Base-by-base conservation (phyloP, 2,888 invertebrate genomes). In the Pyrrhia umbra region DNA sequence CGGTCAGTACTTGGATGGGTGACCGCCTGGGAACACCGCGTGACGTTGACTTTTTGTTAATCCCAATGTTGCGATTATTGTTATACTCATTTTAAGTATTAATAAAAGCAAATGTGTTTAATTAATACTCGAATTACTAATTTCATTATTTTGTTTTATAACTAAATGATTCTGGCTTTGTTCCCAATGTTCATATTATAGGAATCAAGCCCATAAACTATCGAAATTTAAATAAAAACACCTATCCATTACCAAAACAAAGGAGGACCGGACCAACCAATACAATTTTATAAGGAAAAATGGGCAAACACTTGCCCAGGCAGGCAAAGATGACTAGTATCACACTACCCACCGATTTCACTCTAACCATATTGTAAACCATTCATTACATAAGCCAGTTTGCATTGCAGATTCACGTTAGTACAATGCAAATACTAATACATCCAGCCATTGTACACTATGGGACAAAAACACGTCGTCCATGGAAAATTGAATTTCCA, bases 1-100 rank as follows among this genome's bases (percentile, higher is more conserved):
- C 83, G 88, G 88, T 91, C 88, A 92, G 91, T 92, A 91, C 92
- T 91, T 92, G 90, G 90, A 92, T 92, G 90, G 91, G 92, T 92
- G 92, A 92, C 92, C 90, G 90, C 91, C 89, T 91, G 90, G 90
- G 89, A 91, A 91, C 88, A 91, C 90, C 87, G 81, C 89, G 89
- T 90, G 87, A 82, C 81, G 87, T 89, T 88, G 87, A 79, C 83
- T 83, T 85, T 52, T 62, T 61, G 45, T 1, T 15, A n/a, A n/a
- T n/a, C n/a, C n/a, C n/a, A n/a, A n/a, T n/a, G n/a, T n/a, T n/a
- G n/a, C n/a, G n/a, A n/a, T n/a, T n/a, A n/a, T n/a, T n/a, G n/a
- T n/a, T n/a, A n/a, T n/a, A n/a, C n/a, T n/a, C n/a, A n/a, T n/a
- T n/a, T n/a, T n/a, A n/a, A n/a, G n/a, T n/a, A n/a, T n/a, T n/a